phyloP scores from a whole-genome alignment of 2,113 vertebrate genomes.

The Pteruthius melanotis region DNA sequence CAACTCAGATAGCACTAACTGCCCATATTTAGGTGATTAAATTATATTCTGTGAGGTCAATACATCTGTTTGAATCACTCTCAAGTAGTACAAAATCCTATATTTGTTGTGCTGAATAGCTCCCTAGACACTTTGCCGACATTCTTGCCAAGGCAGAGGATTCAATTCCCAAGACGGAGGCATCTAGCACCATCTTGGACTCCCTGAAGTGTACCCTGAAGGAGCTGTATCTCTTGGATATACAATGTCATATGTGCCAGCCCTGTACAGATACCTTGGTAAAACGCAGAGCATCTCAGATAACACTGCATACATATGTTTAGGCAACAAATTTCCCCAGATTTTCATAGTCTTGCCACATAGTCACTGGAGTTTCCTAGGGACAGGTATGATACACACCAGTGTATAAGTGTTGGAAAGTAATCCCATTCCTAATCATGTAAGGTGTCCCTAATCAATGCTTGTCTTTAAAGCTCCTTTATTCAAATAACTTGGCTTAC shows the following conservation, averaged over 20 bases:
- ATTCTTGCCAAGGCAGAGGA: background rate
- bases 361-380: background rate
- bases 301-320: background rate
- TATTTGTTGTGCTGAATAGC: background rate
- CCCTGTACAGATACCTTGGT: background rate
- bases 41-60: background rate
- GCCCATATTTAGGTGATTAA: background rate
- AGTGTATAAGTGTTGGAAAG: background rate
- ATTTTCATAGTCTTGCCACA: background rate
- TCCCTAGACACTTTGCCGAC: background rate
- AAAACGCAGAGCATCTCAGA: background rate
- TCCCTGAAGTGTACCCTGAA: background rate
- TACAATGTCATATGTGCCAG: background rate
- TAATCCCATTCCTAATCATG: background rate
- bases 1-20: background rate
- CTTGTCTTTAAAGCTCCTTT: background rate
- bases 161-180: background rate
- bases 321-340: background rate
- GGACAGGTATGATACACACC: background rate
- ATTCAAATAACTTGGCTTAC: background rate
- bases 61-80: background rate
- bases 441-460: background rate
- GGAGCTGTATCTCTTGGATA: background rate
- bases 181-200: background rate
- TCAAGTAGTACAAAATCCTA: background rate